Evolutionary conservation across 2,113 vertebrate genomes (phyloP), one percentile per base, ranked within the genome.

Genomic region (Cricetomys ansorgei): DNA sequence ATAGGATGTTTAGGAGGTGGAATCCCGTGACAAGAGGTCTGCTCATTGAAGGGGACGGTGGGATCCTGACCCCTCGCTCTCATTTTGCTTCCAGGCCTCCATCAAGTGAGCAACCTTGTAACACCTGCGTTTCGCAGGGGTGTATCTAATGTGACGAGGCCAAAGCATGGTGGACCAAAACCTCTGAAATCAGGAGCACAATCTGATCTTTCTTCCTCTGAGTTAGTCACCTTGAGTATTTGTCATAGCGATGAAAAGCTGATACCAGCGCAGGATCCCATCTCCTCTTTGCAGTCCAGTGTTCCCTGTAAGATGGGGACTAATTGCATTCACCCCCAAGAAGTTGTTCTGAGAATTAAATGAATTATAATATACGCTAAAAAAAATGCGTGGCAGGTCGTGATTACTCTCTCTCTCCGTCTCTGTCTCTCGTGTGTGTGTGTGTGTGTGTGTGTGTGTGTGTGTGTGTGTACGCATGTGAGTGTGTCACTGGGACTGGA

Each of bases 291-390:
- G 45, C 70, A 9, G 34, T n/a, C 72, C 48, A 40, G 37, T 37
- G 70, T 55, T 72, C 37, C 25, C 67, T 72, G 85, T 72, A 29
- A 72, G 57, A 11, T 70, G 85, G 50, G 50, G 23, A 59, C 55
- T 23, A n/a, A 50, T 50, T n/a, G 23, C 43, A 48, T 59, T 85
- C 59, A 31, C 31, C 75, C n/a, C 89, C 25, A 59, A 34, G 11
- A 79, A 65, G 34, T 65, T 76, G 55, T 73, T 83, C 37, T 81
- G 73, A 95, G 55, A 67, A 67, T 55, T 76, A 94, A 88, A 37
- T 73, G 31, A 91, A 43, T 86, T 89, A 72, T 70, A 48, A 59
- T 79, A 62, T 9, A 7, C 31, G 10, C 69, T 88, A 48, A 43
- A n/a, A 48, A 87, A 79, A 43, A 75, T 69, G 21, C 11, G 62